A percentile compares a stretch with the other conserved stretches of the same genome.
phyloP scores from a whole-genome alignment of 2,797 vertebrate genomes.

The Denticeps clupeoides region DNA sequence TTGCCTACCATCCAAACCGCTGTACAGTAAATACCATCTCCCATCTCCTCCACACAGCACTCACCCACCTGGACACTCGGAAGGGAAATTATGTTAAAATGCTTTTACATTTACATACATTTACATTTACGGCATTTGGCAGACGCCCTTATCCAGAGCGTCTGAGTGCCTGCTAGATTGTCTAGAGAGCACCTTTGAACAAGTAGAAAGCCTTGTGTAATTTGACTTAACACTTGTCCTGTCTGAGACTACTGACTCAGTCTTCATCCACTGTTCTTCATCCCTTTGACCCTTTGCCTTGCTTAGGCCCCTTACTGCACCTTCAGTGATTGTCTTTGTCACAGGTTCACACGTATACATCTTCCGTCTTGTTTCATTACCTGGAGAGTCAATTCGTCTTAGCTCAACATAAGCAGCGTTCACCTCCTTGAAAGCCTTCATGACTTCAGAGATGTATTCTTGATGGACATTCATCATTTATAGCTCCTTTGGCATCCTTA shows the following conservation, averaged over 20 bases:
- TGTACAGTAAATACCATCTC: too few relatives aligned
- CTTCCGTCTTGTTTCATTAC: constrained; percentile 3
- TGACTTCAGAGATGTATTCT: constrained; percentile 6
- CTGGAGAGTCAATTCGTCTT: constrained; percentile 1
- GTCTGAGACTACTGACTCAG: too few relatives aligned
- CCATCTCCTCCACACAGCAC: too few relatives aligned
- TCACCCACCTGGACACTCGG: too few relatives aligned
- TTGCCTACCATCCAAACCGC: too few relatives aligned
- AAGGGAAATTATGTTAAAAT: too few relatives aligned
- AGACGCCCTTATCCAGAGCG: too few relatives aligned
- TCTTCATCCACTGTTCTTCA: too few relatives aligned
- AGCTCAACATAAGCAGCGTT: constrained; percentile 9
- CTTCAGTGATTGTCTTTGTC: not conserved
- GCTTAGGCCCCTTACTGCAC: not conserved
- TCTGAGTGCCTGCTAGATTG: constrained; percentile 5
- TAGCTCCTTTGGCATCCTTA: constrained; percentile 7
- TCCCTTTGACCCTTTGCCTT: not conserved
- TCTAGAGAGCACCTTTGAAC: not conserved
- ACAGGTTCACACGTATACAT: constrained; percentile 7
- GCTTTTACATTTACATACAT: too few relatives aligned
- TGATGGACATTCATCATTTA: constrained; percentile 3
- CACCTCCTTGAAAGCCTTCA: not conserved
- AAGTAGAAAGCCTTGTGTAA: not conserved
- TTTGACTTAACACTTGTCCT: too few relatives aligned
- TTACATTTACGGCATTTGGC: too few relatives aligned